These are phyloP conservation scores for Agrenia bidenticulata DNA, from an alignment of 2,888 invertebrate genomes.

Conservation along the genomic window DNA sequence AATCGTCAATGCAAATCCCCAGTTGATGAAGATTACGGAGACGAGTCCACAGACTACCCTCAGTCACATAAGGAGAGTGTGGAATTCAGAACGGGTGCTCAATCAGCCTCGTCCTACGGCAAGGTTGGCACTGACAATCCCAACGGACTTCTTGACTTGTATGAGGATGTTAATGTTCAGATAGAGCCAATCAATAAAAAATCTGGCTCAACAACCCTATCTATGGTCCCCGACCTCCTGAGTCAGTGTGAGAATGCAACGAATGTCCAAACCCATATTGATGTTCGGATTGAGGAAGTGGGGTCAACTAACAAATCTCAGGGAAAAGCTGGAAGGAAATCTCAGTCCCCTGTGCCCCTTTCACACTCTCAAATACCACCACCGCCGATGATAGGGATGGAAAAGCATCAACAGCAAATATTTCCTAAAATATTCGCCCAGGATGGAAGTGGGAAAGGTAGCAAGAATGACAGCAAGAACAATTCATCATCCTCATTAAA, in stretches of 20 bases:
- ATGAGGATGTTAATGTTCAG: constrained; percentile 48
- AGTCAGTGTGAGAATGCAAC: constrained; percentile 49
- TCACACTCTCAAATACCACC: constrained; percentile 13
- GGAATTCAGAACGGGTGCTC: background rate
- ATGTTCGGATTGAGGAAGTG: constrained; percentile 46
- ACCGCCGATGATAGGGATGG: background rate
- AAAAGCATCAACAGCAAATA: constrained; percentile 49
- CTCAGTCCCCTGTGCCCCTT: constrained; percentile 1
- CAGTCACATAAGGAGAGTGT: constrained; percentile 7
- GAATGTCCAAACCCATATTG: constrained; percentile 46
- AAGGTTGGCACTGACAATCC: background rate
- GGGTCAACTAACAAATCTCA: constrained; percentile 16
- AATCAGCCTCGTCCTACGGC: background rate
- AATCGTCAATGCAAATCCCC: background rate
- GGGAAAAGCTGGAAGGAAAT: background rate
- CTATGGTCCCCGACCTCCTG: constrained; percentile 52
- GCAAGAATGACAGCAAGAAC: constrained; percentile 43
- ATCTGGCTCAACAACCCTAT: constrained; percentile 42
- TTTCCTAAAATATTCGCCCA: constrained; percentile 52
- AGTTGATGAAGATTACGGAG: constrained; percentile 13
- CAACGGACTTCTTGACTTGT: constrained; percentile 38
- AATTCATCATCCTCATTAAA: constrained; percentile 40
- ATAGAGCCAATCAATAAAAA: constrained; percentile 33
- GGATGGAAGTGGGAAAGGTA: constrained; percentile 19
- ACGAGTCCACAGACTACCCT: too few relatives aligned